Conservation (phyloP, 2,888 invertebrate genomes). For the Andrena flavipes region DNA sequence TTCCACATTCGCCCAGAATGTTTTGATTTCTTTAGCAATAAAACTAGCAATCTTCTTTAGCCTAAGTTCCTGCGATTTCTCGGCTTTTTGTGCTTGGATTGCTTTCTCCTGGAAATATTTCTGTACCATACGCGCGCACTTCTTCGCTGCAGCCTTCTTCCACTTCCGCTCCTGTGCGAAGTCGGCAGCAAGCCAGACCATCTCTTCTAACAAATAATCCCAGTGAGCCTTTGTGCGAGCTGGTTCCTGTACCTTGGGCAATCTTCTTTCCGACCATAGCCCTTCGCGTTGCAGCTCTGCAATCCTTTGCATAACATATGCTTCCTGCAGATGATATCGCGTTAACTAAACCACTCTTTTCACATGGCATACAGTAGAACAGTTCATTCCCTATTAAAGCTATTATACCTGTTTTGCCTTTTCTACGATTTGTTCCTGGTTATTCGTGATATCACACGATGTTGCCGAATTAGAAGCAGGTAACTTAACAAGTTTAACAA, state of each 20-base stretch:
- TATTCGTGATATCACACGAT: conserved; percentile 81
- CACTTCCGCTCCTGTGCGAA: conserved; percentile 99
- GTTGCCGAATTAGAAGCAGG: conserved; percentile 74
- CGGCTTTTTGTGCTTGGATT: conserved; percentile 94
- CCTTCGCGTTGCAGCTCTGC: conserved; percentile 97
- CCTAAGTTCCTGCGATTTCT: conserved; percentile 95
- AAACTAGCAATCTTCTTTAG: conserved; percentile 94
- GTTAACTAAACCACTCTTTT: neutral
- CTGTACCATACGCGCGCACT: conserved; percentile 96
- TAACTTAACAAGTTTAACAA: conserved; percentile 82
- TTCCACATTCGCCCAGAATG: conserved; percentile 98
- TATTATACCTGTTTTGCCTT: conserved; percentile 91
- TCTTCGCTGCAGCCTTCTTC: conserved; percentile 98
- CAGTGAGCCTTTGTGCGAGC: conserved; percentile 97
- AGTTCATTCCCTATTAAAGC: neutral
- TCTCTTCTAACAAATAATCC: conserved; percentile 99
- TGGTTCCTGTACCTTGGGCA: conserved; percentile 97
- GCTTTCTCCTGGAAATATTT: conserved; percentile 97
- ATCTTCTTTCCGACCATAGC: conserved; percentile 95
- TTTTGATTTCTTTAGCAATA: conserved; percentile 96
- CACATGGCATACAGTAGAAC: neutral
- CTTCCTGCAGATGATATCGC: conserved; percentile 88
- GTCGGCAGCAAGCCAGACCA: conserved; percentile 99
- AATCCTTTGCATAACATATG: conserved; percentile 96
- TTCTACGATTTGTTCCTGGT: conserved; percentile 92